These are phyloP conservation scores for Halictus quadricinctus DNA, from an alignment of 2,888 invertebrate species.

Conservation along the genomic window DNA sequence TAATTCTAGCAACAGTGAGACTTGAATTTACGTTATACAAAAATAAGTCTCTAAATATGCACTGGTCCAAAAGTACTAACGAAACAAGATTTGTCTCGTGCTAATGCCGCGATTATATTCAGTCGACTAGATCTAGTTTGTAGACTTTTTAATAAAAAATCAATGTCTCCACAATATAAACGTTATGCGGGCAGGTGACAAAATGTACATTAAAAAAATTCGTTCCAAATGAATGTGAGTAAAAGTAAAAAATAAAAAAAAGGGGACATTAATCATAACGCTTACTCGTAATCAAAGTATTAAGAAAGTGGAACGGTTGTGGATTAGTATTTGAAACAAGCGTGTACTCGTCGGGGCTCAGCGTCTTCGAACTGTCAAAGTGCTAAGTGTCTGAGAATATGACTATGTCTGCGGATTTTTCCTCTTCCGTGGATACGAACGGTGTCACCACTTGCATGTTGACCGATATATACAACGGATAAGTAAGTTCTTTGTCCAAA, in stretches of 20 bases:
- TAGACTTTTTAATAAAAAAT: conserved; percentile 50
- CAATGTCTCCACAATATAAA: conserved; percentile 27
- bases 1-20: conserved; percentile 12
- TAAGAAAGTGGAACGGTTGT: conserved; percentile 30
- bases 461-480: conserved; percentile 88
- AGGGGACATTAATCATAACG: conserved; percentile 9
- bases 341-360: conserved; percentile 26
- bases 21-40: conserved; percentile 6
- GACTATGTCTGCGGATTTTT: conserved; percentile 70
- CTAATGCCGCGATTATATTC: conserved; percentile 21
- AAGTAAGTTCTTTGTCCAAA: conserved; percentile 85
- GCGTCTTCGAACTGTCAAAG: conserved; percentile 25
- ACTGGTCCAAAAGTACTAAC: conserved; percentile 14
- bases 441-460: conserved; percentile 87
- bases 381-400: conserved; percentile 71
- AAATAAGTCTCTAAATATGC: conserved; percentile 30
- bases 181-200: conserved; percentile 20
- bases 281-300: conserved; percentile 26
- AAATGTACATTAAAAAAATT: conserved; percentile 41
- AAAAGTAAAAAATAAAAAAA: conserved; percentile 5
- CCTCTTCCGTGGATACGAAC: conserved; percentile 74
- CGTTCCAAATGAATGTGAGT: conserved; percentile 15
- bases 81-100: conserved; percentile 22
- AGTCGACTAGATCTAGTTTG: conserved; percentile 51
- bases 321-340: conserved; percentile 42